A percentile compares a stretch with the other conserved stretches of the same genome.
These are phyloP conservation scores for Plecturocebus donacophilus DNA, from an alignment of 2,113 vertebrate species.

Conservation along the genomic window DNA sequence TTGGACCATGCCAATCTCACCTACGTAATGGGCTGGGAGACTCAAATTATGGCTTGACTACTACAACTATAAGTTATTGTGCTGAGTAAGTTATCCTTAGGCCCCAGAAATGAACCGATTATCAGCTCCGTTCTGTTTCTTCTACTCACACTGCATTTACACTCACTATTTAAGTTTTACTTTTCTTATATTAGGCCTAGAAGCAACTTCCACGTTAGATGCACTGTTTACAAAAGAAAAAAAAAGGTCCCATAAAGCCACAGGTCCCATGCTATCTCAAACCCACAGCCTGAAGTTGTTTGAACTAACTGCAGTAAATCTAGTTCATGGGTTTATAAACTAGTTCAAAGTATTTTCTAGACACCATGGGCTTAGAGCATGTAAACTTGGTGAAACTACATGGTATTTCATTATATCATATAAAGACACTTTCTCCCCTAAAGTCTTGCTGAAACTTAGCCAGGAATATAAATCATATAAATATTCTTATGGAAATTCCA, in stretches of 20 bases:
- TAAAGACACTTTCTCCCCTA: conserved; percentile 47
- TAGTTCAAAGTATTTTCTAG: conserved; percentile 58
- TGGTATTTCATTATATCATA: conserved; percentile 49
- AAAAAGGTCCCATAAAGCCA: conserved; percentile 36
- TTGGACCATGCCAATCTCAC: conserved; percentile 55
- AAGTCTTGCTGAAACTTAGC: neutral
- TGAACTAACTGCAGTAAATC: conserved; percentile 70
- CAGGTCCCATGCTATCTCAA: conserved; percentile 58
- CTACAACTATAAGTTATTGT: conserved; percentile 23
- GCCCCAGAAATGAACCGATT: neutral
- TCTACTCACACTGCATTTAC: conserved; percentile 5
- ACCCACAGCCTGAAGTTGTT: conserved; percentile 57
- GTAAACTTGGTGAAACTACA: conserved; percentile 59
- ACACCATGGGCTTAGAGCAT: conserved; percentile 42
- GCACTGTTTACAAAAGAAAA: conserved; percentile 23
- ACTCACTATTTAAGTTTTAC: neutral
- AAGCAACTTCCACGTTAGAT: conserved; percentile 54
- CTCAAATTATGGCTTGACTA: neutral
- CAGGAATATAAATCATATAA: neutral
- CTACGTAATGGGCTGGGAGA: conserved; percentile 57
- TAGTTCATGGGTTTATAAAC: conserved; percentile 65
- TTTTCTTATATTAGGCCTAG: neutral
- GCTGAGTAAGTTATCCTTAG: neutral
- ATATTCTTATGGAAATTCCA: conserved; percentile 37
- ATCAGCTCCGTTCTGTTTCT: neutral